Evolutionary conservation across 2,888 invertebrate genomes (phyloP).

Genomic region (Ptilodon capucinus): DNA sequence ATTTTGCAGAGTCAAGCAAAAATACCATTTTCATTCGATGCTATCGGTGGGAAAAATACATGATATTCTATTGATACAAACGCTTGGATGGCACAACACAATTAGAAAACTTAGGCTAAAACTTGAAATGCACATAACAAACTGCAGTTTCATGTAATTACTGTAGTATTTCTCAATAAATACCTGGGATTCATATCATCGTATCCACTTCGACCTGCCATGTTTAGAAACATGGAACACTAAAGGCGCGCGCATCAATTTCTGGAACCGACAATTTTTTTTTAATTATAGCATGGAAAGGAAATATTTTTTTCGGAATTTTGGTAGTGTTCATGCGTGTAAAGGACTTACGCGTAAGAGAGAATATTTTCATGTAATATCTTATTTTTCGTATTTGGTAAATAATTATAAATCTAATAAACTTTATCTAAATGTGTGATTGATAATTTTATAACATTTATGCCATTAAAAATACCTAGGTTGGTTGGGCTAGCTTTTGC

Average conservation of each 20-base stretch:
- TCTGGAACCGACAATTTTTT: constrained; percentile 41
- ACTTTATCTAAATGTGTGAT: too few relatives aligned
- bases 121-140: constrained; percentile 24
- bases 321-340: too few relatives aligned
- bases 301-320: too few relatives aligned
- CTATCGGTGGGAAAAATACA: constrained; percentile 69
- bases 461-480: too few relatives aligned
- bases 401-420: too few relatives aligned
- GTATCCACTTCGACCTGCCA: constrained; percentile 94
- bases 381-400: too few relatives aligned
- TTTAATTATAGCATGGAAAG: constrained; percentile 18
- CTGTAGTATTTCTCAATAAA: constrained; percentile 56
- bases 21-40: constrained; percentile 69
- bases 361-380: too few relatives aligned
- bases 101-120: constrained; percentile 20
- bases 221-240: constrained; percentile 87
- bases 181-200: constrained; percentile 91
- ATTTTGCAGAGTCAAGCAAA: constrained; percentile 46
- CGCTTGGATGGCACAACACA: constrained; percentile 16
- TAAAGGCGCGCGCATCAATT: constrained; percentile 71
- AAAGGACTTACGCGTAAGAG: too few relatives aligned
- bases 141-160: constrained; percentile 22
- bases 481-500: too few relatives aligned
- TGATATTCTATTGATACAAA: constrained; percentile 34
- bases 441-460: too few relatives aligned